phyloP scores from a whole-genome alignment of 2,888 invertebrate species.

The Holacanthella duospinosa region DNA sequence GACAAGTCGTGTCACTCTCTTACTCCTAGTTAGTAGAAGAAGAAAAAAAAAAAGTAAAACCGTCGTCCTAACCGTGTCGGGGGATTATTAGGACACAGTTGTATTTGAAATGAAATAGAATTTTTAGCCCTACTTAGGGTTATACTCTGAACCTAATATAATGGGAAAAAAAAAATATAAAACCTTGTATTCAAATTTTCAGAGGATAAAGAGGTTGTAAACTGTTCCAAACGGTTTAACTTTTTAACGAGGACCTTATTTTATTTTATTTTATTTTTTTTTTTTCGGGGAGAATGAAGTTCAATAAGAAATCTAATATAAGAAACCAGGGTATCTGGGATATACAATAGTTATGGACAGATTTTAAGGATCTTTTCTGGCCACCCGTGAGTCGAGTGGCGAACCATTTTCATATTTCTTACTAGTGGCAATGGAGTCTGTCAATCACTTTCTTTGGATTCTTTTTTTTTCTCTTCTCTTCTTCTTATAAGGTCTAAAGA shows the following conservation, averaged over 20 bases:
- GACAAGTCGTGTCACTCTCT: too few species aligned
- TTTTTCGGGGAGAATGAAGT: background rate
- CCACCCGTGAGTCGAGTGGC: background rate
- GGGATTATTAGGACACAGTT: background rate
- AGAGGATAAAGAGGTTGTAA: background rate
- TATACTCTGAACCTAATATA: background rate
- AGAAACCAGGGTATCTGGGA: background rate
- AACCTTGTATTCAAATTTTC: background rate
- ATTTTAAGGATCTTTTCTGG: background rate
- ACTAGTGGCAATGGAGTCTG: constrained; percentile 2
- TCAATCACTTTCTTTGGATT: background rate
- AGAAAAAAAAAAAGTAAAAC: too few species aligned
- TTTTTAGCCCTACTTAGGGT: background rate
- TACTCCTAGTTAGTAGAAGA: too few species aligned
- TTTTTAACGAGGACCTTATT: background rate
- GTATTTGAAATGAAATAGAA: background rate
- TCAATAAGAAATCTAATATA: background rate
- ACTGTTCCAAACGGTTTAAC: constrained; percentile 3
- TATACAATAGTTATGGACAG: too few species aligned
- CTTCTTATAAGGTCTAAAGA: background rate
- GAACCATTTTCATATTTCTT: background rate
- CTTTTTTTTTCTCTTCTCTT: background rate
- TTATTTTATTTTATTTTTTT: background rate
- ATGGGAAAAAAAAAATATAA: background rate
- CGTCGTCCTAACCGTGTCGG: background rate